A percentile compares a stretch with the other conserved stretches of the same genome.
phyloP scores from a whole-genome alignment of 2,888 invertebrate species.

The Gandaritis pyraliata region DNA sequence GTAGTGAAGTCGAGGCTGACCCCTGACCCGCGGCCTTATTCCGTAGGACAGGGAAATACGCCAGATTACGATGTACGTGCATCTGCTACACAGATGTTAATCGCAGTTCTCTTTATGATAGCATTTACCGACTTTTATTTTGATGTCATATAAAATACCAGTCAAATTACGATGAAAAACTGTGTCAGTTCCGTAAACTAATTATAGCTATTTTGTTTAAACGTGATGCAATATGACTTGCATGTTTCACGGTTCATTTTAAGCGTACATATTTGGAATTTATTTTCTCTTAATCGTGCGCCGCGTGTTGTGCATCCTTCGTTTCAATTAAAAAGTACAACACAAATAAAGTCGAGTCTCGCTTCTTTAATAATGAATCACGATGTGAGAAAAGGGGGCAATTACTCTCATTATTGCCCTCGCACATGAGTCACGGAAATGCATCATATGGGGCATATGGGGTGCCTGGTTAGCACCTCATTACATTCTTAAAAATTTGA shows the following conservation, averaged over 20 bases:
- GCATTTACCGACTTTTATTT: slow-evolving; percentile 64
- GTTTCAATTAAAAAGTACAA: slow-evolving; percentile 72
- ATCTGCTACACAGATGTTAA: slow-evolving; percentile 71
- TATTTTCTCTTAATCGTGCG: slow-evolving; percentile 54
- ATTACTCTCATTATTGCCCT: slow-evolving; percentile 74
- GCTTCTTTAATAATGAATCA: slow-evolving; percentile 75
- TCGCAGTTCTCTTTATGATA: slow-evolving; percentile 62
- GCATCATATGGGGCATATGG: slow-evolving; percentile 49
- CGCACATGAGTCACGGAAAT: slow-evolving; percentile 69
- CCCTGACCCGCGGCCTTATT: slow-evolving; percentile 53
- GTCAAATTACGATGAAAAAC: slow-evolving; percentile 52
- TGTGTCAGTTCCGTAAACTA: slow-evolving; percentile 70
- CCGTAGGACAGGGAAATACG: slow-evolving; percentile 36
- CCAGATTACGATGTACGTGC: slow-evolving; percentile 62
- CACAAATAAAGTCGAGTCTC: slow-evolving; percentile 66
- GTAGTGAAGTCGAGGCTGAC: slow-evolving; percentile 46
- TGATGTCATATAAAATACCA: slow-evolving; percentile 68
- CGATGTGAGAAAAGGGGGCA: slow-evolving; percentile 80
- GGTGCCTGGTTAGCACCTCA: slow-evolving; percentile 44
- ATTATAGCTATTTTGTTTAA: slow-evolving; percentile 45
- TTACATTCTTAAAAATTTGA: slow-evolving; percentile 44
- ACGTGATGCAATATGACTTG: slow-evolving; percentile 37
- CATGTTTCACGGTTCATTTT: slow-evolving; percentile 45
- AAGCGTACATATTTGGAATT: slow-evolving; percentile 43
- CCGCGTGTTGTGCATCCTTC: slow-evolving; percentile 52